Evolutionary conservation across 2,113 vertebrate species (phyloP).

Genomic region (Sinocyclocheilus grahami): DNA sequence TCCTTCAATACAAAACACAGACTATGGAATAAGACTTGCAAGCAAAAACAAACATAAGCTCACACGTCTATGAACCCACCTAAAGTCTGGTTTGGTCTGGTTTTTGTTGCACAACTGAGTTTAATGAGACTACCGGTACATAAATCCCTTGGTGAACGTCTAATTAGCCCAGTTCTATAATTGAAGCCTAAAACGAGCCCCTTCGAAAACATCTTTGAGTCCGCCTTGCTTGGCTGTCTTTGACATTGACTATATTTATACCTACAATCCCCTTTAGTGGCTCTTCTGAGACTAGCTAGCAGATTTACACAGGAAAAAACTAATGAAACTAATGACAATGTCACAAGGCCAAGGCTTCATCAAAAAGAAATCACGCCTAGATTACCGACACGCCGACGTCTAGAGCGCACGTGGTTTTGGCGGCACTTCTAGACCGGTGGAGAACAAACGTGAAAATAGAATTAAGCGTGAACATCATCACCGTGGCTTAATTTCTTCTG

Average conservation of each 20-base stretch:
- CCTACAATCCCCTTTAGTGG: constrained; percentile 8
- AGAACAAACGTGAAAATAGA: constrained; percentile 13
- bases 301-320: constrained; percentile 37
- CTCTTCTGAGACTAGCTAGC: constrained; percentile 33
- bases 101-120: constrained; percentile 9
- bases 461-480: neutral
- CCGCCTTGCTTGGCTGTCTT: constrained; percentile 25
- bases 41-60: neutral
- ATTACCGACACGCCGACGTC: constrained; percentile 1
- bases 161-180: constrained; percentile 80
- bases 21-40: neutral
- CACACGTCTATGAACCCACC: neutral
- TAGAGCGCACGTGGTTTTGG: neutral
- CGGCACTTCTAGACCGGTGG: constrained; percentile 15
- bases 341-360: constrained; percentile 35
- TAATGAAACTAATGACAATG: constrained; percentile 22
- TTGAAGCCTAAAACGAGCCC: constrained; percentile 64
- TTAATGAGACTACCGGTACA: constrained; percentile 69
- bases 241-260: constrained; percentile 56
- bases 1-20: neutral
- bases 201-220: constrained; percentile 67
- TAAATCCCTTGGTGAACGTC: constrained; percentile 65
- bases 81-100: constrained; percentile 22
- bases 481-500: neutral
- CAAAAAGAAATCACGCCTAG: constrained; percentile 1